Base-by-base conservation (phyloP, 2,888 invertebrate genomes). In the Syrista parreyssii region DNA sequence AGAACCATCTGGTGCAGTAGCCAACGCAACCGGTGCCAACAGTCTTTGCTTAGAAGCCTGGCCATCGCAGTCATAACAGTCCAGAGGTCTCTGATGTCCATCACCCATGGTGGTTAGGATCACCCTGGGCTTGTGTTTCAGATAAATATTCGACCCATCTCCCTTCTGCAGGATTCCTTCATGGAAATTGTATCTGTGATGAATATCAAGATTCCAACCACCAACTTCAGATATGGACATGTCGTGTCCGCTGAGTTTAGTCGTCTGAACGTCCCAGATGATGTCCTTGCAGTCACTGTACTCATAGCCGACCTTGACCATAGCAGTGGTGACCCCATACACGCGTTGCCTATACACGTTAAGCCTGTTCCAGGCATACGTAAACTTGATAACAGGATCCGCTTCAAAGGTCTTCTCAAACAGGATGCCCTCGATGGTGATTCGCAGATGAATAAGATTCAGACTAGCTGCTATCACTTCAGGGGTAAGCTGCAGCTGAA, bases 111-210 rank as follows among this genome's bases (percentile, higher is more conserved):
- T 95, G 3, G 98, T 98, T 74, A 97, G 93, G 82, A 98, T 97
- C 23, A 98, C 96, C 72, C 97, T 94, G 0, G 98, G 98, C 88
- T 98, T 97, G 90, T 98, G 97, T 86, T 97, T 98, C 86, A 99
- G 92, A 91, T 98, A 98, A 79, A 98, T 97, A 87, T 98, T 98
- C 0, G 98, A 97, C 15, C 99, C 99, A 88, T 99, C 99, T 36
- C 99, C 99, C 90, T 98, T 98, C 92, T 99, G 98, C 0, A 99
- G 93, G 81, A 99, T 98, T 40, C 98, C 99, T 93, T 99, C 98
- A 89, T 99, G 98, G 94, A 98, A 98, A 91, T 99, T 99, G 91
- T 99, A 98, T 85, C 98, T 94, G 89, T 99, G 99, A 92, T 99
- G 99, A 82, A 99, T 98, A 91, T 99, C 98, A 84, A 99, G 93